These are phyloP conservation scores for Marisa cornuarietis DNA, from an alignment of 1,140 invertebrate species.

Conservation along the genomic window DNA sequence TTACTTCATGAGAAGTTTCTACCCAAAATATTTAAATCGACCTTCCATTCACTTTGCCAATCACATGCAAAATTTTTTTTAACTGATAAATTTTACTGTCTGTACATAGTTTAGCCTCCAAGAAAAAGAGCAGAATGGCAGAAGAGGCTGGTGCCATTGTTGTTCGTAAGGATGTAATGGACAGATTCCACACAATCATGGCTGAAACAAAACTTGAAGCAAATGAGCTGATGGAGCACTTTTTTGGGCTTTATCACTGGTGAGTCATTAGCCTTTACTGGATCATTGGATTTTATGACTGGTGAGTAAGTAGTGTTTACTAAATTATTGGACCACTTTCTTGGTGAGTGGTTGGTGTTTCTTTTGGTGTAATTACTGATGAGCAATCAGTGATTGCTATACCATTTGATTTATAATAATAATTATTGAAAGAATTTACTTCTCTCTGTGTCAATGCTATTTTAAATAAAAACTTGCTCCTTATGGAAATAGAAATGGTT, in stretches of 20 bases:
- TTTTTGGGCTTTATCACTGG: slow-evolving; percentile 35
- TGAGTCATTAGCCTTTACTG: background rate
- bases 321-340: background rate
- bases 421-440: background rate
- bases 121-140: slow-evolving; percentile 14
- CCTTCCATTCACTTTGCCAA: too few species aligned
- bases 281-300: background rate
- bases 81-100: too few species aligned
- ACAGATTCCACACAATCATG: slow-evolving; percentile 35
- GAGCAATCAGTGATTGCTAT: too few species aligned
- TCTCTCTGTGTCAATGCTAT: background rate
- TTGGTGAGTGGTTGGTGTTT: background rate
- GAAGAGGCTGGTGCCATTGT: slow-evolving; percentile 29
- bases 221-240: slow-evolving; percentile 38
- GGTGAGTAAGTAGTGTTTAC: background rate
- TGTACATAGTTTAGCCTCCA: too few species aligned
- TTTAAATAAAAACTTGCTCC: too few species aligned
- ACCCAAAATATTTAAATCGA: too few species aligned
- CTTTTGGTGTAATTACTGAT: too few species aligned
- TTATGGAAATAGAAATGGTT: too few species aligned
- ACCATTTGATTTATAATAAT: too few species aligned
- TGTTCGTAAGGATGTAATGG: slow-evolving; percentile 39
- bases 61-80: too few species aligned
- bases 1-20: too few species aligned
- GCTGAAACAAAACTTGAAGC: slow-evolving; percentile 35